A percentile compares a stretch with the other conserved stretches of the same genome.
phyloP scores from a whole-genome alignment of 2,797 vertebrate species.

The Onychomys leucogaster region DNA sequence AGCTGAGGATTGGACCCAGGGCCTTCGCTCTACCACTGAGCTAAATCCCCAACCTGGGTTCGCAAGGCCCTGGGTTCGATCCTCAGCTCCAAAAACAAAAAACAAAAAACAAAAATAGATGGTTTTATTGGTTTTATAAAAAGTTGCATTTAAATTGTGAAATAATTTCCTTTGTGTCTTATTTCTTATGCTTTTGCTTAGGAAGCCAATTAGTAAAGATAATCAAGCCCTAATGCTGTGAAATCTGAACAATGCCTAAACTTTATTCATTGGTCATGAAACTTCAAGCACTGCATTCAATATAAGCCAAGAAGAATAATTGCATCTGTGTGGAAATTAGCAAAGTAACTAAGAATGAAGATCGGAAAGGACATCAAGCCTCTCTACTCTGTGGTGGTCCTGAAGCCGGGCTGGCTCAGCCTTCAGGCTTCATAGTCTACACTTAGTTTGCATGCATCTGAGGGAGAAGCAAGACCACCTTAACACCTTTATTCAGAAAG shows the following conservation, averaged over 20 bases:
- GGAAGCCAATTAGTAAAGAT: slow-evolving; percentile 36
- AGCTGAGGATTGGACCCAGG: too few species aligned
- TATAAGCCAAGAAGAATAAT: slow-evolving; percentile 26
- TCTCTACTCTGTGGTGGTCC: neutral
- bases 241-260: slow-evolving; percentile 23
- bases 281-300: slow-evolving; percentile 43
- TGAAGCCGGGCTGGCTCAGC: neutral
- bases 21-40: too few species aligned
- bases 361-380: neutral
- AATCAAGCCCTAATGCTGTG: neutral
- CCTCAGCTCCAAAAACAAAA: too few species aligned
- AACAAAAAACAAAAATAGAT: too few species aligned
- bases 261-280: slow-evolving; percentile 12
- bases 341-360: slow-evolving; percentile 22
- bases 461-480: neutral
- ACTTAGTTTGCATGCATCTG: slow-evolving; percentile 30
- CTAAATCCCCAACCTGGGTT: too few species aligned
- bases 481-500: slow-evolving; percentile 25
- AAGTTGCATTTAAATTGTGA: slow-evolving; percentile 22
- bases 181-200: slow-evolving; percentile 37
- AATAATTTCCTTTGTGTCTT: slow-evolving; percentile 50
- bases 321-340: neutral
- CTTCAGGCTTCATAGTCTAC: slow-evolving; percentile 32
- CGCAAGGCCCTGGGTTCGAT: too few species aligned
- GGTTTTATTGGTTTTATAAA: neutral